Conservation (phyloP, 2,113 vertebrate genomes). For the Athene cunicularia region DNA sequence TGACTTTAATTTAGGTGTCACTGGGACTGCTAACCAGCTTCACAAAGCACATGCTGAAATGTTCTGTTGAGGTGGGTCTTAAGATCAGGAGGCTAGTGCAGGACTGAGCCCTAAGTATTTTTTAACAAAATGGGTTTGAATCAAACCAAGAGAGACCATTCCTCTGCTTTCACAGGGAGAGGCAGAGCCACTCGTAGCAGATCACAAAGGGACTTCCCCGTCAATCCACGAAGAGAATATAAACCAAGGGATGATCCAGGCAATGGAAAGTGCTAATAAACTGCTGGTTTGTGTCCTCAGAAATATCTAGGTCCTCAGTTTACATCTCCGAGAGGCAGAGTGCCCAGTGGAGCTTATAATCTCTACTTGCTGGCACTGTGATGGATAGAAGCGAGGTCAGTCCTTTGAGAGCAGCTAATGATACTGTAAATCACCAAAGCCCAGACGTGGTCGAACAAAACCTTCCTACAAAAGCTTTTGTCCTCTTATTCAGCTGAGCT, state of each 20-base stretch:
- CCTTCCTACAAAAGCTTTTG: conserved; percentile 54
- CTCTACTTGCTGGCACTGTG: conserved; percentile 49
- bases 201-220: not conserved
- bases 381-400: conserved; percentile 71
- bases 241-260: not conserved
- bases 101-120: not conserved
- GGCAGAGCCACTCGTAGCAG: not conserved
- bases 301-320: not conserved
- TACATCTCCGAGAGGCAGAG: conserved; percentile 18
- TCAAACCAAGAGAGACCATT: not conserved
- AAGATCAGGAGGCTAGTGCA: not conserved
- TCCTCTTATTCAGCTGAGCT: conserved; percentile 50
- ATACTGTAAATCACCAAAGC: conserved; percentile 83
- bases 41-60: accelerated
- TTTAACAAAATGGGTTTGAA: not conserved
- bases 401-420: conserved; percentile 65
- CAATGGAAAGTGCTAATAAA: not conserved
- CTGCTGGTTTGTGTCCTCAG: not conserved
- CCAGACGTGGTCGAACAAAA: conserved; percentile 66
- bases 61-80: accelerated
- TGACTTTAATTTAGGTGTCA: not conserved
- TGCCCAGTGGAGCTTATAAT: not conserved
- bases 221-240: not conserved
- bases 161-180: not conserved
- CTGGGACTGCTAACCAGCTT: not conserved